A percentile compares a stretch with the other conserved stretches of the same genome.
These are phyloP conservation scores for Myiopsitta monachus DNA, from an alignment of 2,113 vertebrate genomes.

Conservation along the genomic window DNA sequence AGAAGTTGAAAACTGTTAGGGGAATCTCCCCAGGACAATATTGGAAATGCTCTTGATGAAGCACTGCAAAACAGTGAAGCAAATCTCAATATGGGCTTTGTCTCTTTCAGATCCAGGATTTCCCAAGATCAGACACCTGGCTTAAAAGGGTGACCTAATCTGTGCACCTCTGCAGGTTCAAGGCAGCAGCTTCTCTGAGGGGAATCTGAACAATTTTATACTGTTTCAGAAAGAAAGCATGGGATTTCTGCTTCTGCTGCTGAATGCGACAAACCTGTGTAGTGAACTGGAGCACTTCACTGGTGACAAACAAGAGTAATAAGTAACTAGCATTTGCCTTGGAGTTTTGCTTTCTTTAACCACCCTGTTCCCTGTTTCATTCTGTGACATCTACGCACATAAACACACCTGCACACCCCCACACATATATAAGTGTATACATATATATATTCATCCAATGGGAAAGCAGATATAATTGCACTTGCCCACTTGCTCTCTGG, in stretches of 20 bases:
- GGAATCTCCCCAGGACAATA: background rate
- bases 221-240: accelerated
- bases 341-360: background rate
- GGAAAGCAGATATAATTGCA: background rate
- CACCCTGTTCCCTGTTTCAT: background rate
- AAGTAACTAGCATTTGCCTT: background rate
- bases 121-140: background rate
- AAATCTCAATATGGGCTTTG: background rate
- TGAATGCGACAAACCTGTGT: accelerated
- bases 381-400: background rate
- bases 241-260: background rate
- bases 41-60: background rate
- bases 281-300: background rate
- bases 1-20: background rate
- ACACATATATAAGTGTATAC: background rate
- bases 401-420: background rate
- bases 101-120: background rate
- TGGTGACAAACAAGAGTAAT: background rate
- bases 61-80: background rate
- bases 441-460: accelerated
- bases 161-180: background rate
- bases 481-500: background rate
- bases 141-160: background rate
- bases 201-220: background rate
- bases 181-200: background rate